Percentiles rank a stretch among this genome's conserved stretches.
These are phyloP conservation scores for Cynaeus angustus DNA, from an alignment of 2,888 invertebrate species.

Conservation along the genomic window DNA sequence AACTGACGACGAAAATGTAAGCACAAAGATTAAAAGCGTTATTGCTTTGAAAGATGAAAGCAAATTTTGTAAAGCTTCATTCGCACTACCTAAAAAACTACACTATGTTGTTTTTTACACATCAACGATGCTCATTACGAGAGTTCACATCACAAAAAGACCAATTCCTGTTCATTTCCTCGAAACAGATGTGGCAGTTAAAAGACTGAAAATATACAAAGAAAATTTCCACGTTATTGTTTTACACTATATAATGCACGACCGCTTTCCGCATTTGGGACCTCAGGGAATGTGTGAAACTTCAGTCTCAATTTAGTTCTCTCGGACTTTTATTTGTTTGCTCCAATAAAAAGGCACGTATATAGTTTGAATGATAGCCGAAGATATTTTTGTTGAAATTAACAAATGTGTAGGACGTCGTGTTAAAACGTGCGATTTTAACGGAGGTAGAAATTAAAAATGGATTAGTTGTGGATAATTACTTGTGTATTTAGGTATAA, in stretches of 20 bases:
- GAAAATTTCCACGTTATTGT: background rate
- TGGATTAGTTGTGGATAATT: background rate
- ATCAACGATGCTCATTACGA: no score
- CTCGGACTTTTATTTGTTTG: constrained; percentile 2
- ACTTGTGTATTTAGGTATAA: no score
- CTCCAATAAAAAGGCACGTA: background rate
- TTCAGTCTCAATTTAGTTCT: background rate
- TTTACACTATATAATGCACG: background rate
- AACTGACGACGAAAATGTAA: no score
- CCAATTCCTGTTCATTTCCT: no score
- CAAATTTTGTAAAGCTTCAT: no score
- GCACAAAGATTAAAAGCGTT: no score
- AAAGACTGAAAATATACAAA: background rate
- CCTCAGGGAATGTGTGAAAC: background rate
- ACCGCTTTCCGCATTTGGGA: background rate
- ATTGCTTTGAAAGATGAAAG: no score
- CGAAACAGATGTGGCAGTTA: background rate
- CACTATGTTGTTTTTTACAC: no score
- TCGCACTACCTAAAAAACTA: no score
- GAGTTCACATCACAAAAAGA: no score
- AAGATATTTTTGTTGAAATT: background rate
- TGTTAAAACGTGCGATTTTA: background rate
- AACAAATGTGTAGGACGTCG: background rate
- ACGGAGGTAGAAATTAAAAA: background rate
- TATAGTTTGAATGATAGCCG: background rate